Percentiles rank a stretch among this genome's conserved stretches.
phyloP scores from a whole-genome alignment of 2,888 invertebrate genomes.

The Colostygia pectinataria region DNA sequence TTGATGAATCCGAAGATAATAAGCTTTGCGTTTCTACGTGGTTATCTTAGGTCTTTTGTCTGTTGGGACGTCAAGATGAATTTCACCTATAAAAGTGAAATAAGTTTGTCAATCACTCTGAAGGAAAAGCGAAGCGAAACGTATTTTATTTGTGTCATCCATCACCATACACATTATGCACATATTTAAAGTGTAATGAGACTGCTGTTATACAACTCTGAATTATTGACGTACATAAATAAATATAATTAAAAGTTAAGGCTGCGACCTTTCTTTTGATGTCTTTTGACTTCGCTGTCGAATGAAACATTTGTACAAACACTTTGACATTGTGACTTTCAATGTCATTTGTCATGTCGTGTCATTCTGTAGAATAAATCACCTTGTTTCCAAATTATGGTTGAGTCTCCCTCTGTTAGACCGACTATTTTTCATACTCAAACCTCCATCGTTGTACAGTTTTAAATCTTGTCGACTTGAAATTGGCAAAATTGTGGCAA shows the following conservation, averaged over 20 bases:
- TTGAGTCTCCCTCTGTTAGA: too few relatives aligned
- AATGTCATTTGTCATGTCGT: constrained; percentile 12
- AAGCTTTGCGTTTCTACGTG: constrained; percentile 10
- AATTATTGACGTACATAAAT: constrained; percentile 39
- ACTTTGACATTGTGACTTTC: constrained; percentile 15
- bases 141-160: constrained; percentile 20
- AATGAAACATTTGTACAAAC: constrained; percentile 17
- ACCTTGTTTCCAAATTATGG: too few relatives aligned
- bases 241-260: constrained; percentile 41
- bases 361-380: constrained; percentile 11
- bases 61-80: neutral
- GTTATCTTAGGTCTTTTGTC: neutral
- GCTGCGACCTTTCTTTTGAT: constrained; percentile 39
- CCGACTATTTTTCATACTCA: too few relatives aligned
- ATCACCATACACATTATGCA: constrained; percentile 29
- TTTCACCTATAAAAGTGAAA: neutral
- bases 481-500: too few relatives aligned
- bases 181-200: constrained; percentile 34
- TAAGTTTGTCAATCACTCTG: neutral
- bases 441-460: too few relatives aligned
- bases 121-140: constrained; percentile 20
- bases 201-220: constrained; percentile 37
- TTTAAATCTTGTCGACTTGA: too few relatives aligned
- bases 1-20: constrained; percentile 12
- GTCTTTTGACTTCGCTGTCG: constrained; percentile 14